Base-by-base conservation (phyloP, 2,113 vertebrate species). In the Rhombomys opimus region DNA sequence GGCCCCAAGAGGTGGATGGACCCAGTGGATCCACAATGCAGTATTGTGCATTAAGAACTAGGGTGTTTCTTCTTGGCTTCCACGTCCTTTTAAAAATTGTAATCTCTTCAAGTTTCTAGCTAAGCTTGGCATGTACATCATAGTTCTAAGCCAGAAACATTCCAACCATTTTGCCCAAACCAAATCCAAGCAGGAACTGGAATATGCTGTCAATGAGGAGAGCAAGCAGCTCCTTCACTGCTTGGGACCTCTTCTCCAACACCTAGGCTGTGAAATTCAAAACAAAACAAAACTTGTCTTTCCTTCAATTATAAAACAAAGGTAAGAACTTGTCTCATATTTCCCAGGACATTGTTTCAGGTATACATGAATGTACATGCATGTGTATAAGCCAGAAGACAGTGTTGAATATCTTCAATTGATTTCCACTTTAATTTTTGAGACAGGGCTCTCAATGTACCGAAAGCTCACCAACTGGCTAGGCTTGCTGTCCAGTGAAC, bases 21-120 rank as follows among this genome's bases (percentile, higher is more conserved):
- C 72, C 87, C 65, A 46, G 91, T 70, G 90, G 72, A 94, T 84
- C 91, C 57, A 77, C 93, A 57, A 82, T 87, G 93, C 38, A 94
- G 2, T 35, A 81, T 25, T 91, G 61, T 14, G 82, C 38, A 65
- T 65, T 25, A 65, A 38, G 14, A 84, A 30, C 59, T 85, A 41
- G 6, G 25, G 23, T 13, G 38, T 67, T 65, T 63, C 61, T 32
- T 85, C 38, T 50, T 32, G 61, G 82, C 82, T 85, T 67, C 59
- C 38, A 65, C 18, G 61, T 63, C 23, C n/a, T 41, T 63, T 63
- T 82, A 57, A 81, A 59, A 84, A 63, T 41, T 22, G 38, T 63
- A 63, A 27, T 84, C 38, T 41, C 57, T 63, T 84, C 38, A 46
- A 46, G 82, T 65, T 46, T 65, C 63, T 65, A 85, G 38, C 61